Base-by-base conservation (phyloP, 2,888 invertebrate genomes). In the Drosophila subquinaria region DNA sequence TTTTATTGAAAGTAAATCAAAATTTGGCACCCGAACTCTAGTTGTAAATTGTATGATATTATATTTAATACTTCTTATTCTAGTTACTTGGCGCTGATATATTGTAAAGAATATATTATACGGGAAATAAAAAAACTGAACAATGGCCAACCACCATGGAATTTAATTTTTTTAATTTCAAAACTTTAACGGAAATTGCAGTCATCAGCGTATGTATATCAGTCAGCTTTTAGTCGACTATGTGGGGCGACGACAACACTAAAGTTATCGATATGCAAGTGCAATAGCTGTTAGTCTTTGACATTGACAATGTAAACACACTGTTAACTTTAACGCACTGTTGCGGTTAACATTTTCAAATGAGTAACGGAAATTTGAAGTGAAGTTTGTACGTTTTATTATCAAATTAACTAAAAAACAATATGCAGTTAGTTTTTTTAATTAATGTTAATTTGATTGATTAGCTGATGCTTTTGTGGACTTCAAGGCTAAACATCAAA, bases 401-500 rank as follows among this genome's bases (percentile, higher is more conserved):
- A 51, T 13, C 20, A 51, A 36, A n/a, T 23, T n/a, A 36, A 8
- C 4, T 13, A 1, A 13, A n/a, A n/a, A 17, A 23, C n/a, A n/a
- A 23, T 23, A 35, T 35, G 6, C 4, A 10, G 15, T 9, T 30
- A n/a, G 15, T 9, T 30, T 50, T 17, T 33, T 15, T 11, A 33
- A 30, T 30, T 10, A 30, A 30, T 10, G 48, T 30, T 11, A 51
- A 51, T 2, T 20, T 13, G 13, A 13, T 51, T 35, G 23, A 36
- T 36, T 51, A 20, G 35, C 4, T 4, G 51, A 4, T 17, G 33
- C 35, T 27, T 40, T 43, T 13, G 5, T 8, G 3, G 6, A 11
- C 27, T 55, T 67, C 0, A 77, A 11, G 9, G 60, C 61, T 15
- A 66, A 40, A 17, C 66, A 56, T 76, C 67, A 1, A 76, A 64